These are phyloP conservation scores for Sebastes alutus DNA, from an alignment of 2,797 vertebrate genomes.

Conservation along the genomic window DNA sequence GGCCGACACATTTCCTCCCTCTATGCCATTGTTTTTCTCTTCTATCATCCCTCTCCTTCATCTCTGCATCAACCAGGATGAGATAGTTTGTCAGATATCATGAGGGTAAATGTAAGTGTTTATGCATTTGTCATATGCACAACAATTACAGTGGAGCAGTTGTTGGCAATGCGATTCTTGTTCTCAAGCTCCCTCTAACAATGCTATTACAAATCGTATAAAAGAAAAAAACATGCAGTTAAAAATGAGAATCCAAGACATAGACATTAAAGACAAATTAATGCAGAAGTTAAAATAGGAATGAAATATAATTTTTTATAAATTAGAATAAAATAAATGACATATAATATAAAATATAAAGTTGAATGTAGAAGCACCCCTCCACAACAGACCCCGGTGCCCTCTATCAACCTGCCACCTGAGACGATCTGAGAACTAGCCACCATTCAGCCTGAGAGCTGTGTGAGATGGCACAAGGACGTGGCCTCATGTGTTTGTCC, in stretches of 20 bases:
- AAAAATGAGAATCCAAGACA: not conserved
- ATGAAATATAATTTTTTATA: not conserved
- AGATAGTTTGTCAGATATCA: constrained; percentile 19
- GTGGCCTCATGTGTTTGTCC: constrained; percentile 41
- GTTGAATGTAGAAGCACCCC: not conserved
- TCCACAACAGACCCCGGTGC: constrained; percentile 15
- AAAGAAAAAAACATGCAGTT: not conserved
- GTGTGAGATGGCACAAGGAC: constrained; percentile 44
- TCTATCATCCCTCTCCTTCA: not conserved
- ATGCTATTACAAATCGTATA: not conserved
- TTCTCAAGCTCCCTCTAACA: not conserved
- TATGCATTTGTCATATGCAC: not conserved
- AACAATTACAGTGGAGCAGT: not conserved
- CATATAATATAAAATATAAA: not conserved
- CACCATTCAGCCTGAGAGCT: constrained; percentile 30
- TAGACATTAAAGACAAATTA: not conserved
- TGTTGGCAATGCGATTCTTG: not conserved
- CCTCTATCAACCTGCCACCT: constrained; percentile 49
- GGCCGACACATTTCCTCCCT: not conserved
- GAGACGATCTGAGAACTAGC: constrained; percentile 35
- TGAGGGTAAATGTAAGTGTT: constrained; percentile 8
- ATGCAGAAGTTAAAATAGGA: not conserved
- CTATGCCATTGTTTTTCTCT: constrained; percentile 10
- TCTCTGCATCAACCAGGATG: constrained; percentile 11
- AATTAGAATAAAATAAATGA: not conserved